phyloP scores from a whole-genome alignment of 2,888 invertebrate genomes.

The Tetragonula carbonaria region DNA sequence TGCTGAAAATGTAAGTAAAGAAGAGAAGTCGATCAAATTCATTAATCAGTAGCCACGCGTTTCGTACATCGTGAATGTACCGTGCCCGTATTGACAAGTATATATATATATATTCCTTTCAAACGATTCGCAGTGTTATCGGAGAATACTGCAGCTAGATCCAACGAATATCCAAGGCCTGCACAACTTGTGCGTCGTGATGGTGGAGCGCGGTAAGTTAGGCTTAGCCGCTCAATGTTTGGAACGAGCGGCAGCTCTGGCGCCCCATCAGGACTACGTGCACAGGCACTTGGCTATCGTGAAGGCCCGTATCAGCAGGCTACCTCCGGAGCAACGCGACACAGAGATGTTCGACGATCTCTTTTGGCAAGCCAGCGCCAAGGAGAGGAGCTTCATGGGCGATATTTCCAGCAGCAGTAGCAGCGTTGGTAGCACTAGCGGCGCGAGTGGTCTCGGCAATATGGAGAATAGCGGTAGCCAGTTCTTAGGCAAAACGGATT shows the following conservation, averaged over 20 bases:
- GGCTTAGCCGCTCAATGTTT: slow-evolving; percentile 94
- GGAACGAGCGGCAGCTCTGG: slow-evolving; percentile 90
- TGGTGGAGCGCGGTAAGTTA: slow-evolving; percentile 95
- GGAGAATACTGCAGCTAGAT: slow-evolving; percentile 93
- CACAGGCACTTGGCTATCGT: slow-evolving; percentile 95
- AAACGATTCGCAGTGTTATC: slow-evolving; percentile 90
- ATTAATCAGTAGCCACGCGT: neutral
- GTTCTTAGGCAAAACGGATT: slow-evolving; percentile 74
- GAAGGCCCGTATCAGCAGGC: slow-evolving; percentile 86
- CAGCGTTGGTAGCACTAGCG: slow-evolving; percentile 20
- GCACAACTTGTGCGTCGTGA: slow-evolving; percentile 98
- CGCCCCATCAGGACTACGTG: slow-evolving; percentile 96
- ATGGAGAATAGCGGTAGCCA: slow-evolving; percentile 62
- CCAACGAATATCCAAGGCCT: slow-evolving; percentile 96
- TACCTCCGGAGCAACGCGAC: slow-evolving; percentile 79
- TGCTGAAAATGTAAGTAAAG: slow-evolving; percentile 92
- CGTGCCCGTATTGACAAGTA: no score
- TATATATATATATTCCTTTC: no score
- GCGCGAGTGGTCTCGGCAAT: slow-evolving; percentile 67
- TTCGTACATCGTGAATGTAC: neutral
- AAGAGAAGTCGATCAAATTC: neutral
- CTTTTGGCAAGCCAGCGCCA: slow-evolving; percentile 70
- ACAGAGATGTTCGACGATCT: slow-evolving; percentile 79
- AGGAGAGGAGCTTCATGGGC: slow-evolving; percentile 63
- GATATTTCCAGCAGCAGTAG: slow-evolving; percentile 24